Base-by-base conservation (phyloP, 2,113 vertebrate genomes). In the Platysternon megacephalum region DNA sequence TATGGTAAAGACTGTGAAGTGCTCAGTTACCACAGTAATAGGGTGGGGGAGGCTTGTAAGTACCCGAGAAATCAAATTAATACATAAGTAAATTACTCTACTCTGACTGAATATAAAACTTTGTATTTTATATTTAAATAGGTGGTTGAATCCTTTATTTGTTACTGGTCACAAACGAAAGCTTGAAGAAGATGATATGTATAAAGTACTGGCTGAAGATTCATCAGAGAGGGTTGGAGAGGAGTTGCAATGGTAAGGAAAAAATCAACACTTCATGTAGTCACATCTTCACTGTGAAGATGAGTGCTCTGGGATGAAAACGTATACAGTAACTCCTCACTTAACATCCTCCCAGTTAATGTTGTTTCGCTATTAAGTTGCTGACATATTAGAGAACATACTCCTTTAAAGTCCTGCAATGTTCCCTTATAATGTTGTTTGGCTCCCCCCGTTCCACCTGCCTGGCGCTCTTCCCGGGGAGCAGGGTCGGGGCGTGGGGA, bases 101-200 rank as follows among this genome's bases (percentile, higher is more conserved):
- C n/a, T n/a, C n/a, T 88, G 68, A 79, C 95, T 81, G 49, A 81
- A 81, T 81, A 46, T 81, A 51, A n/a, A 21, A n/a, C 2, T 95
- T 96, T 65, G 29, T 86, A 19, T 9, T 48, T 26, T 93, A 1
- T 94, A 24, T 88, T 94, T 94, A 85, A 82, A 96, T 94, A 99
- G 99, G 95, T 99, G 99, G 99, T 97, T 99, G 82, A 99, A 99
- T 85, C 99, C 99, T 44, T 96, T 99, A 95, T 99, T 99, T 97
- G 93, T 97, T 83, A 98, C 65, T 1, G 99, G 99, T 28, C 99
- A 98, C 97, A 99, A 99, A 91, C 98, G 99, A 86, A 98, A 93
- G 76, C 97, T 99, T 90, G 99, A 99, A 93, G 99, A 99, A 98
- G 98, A 99, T 98, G 99, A 99, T 92, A 98, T 99, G 99, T 99